Evolutionary conservation across 2,113 vertebrate genomes (phyloP), one percentile per base, ranked within the genome.

Genomic region (Centropus unirufus): DNA sequence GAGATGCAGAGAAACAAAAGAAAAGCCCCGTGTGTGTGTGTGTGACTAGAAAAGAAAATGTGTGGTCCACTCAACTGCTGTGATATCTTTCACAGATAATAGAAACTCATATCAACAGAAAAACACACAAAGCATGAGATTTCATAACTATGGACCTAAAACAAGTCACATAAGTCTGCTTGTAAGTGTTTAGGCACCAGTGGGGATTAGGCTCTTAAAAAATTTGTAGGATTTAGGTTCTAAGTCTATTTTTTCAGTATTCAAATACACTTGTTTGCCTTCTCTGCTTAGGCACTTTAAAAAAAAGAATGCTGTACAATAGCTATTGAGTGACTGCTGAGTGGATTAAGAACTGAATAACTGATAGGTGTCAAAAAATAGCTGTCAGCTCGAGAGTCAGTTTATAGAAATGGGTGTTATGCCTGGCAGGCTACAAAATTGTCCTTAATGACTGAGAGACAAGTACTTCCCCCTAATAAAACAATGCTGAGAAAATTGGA

Each of bases 51-150:
- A 88, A 88, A 73, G 75, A 87, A 73, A 89, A 67, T 1, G 23
- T 57, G 72, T 62, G n/a, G 58, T 95, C 61, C 78, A 59, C 57
- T 75, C 79, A 86, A 78, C 30, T 70, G 73, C 55, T 3, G 6
- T 49, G 54, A 22, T 49, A 39, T 42, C 82, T 91, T 93, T 88
- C 57, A 55, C 21, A 78, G 89, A 91, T 81, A 92, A 86, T 55
- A 80, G 51, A 91, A 92, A 92, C 27, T 86, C 92, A 59, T 95
- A 93, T 95, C 92, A 87, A 93, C 42, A 74, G 32, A 84, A 97
- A 95, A 96, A 95, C 90, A 95, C 6, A 95, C 95, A 92, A 93
- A 92, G 84, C 27, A 22, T 85, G 70, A 91, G 30, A 54, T 96
- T 97, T 96, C 89, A 85, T 95, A 92, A 93, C 74, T 58, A 67